A percentile compares a stretch with the other conserved stretches of the same genome.
Conservation (phyloP, 2,113 vertebrate species). For the Syrrhaptes paradoxus region DNA sequence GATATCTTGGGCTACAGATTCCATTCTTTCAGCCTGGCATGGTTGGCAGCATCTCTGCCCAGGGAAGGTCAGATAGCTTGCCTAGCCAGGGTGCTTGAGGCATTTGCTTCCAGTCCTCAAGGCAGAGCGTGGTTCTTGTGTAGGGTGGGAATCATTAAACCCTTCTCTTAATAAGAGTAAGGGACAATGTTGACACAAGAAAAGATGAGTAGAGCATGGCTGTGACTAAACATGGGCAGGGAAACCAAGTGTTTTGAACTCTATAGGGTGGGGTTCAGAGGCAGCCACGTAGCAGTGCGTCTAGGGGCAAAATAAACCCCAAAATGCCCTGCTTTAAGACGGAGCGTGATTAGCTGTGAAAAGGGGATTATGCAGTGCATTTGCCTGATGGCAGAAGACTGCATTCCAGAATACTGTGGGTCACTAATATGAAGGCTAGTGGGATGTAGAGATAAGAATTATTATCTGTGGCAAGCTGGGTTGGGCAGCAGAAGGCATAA, state of each 20-base stretch:
- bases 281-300: background rate
- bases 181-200: background rate
- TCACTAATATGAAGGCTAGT: background rate
- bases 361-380: background rate
- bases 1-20: constrained; percentile 2
- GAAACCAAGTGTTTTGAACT: background rate
- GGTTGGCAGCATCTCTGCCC: background rate
- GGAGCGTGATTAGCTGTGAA: background rate
- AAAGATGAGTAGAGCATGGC: background rate
- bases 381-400: background rate
- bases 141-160: background rate
- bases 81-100: background rate
- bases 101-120: background rate
- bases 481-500: background rate
- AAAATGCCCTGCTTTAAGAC: background rate
- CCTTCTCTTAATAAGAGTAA: background rate
- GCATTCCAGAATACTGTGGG: background rate
- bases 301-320: background rate
- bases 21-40: constrained; percentile 20
- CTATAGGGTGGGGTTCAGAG: background rate
- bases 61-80: background rate
- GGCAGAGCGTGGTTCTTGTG: background rate
- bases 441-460: background rate
- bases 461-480: background rate
- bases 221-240: background rate